These are phyloP conservation scores for Sebastes elongatus DNA, from an alignment of 2,797 vertebrate genomes.

Conservation along the genomic window DNA sequence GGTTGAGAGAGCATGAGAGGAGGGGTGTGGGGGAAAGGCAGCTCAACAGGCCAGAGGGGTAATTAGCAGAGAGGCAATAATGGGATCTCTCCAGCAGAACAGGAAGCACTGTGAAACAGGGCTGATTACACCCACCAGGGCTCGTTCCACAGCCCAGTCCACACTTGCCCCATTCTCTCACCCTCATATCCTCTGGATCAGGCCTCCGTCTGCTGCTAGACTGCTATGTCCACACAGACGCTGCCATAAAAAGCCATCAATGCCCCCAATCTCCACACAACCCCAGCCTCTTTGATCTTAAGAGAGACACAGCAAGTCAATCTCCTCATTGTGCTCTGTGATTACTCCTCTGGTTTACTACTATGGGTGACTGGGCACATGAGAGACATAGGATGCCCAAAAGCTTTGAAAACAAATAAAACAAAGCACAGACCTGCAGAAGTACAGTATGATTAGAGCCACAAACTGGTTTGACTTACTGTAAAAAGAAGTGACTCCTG, in stretches of 20 bases:
- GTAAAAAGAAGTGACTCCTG: not conserved
- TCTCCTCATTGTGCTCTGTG: slow-evolving; percentile 55
- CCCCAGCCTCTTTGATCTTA: slow-evolving; percentile 60
- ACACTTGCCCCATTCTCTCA: slow-evolving; percentile 67
- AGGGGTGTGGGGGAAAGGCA: slow-evolving; percentile 23
- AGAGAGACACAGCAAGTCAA: slow-evolving; percentile 49
- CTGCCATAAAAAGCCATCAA: slow-evolving; percentile 71
- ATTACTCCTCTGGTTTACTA: slow-evolving; percentile 49
- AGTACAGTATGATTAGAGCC: slow-evolving; percentile 6
- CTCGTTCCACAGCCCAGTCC: slow-evolving; percentile 54
- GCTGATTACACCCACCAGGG: slow-evolving; percentile 60
- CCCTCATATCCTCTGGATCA: slow-evolving; percentile 63
- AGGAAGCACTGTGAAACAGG: slow-evolving; percentile 71
- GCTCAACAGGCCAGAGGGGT: slow-evolving; percentile 54
- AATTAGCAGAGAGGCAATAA: slow-evolving; percentile 79
- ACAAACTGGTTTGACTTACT: slow-evolving; percentile 28
- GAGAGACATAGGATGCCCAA: slow-evolving; percentile 20
- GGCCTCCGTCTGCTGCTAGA: slow-evolving; percentile 50
- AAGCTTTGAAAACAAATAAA: slow-evolving; percentile 17
- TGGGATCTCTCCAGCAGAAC: slow-evolving; percentile 70
- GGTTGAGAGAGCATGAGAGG: slow-evolving; percentile 11
- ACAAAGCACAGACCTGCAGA: not conserved
- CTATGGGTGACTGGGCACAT: slow-evolving; percentile 10
- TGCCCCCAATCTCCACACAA: slow-evolving; percentile 44
- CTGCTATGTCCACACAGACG: slow-evolving; percentile 71